phyloP scores from a whole-genome alignment of 1,140 invertebrate genomes.

The Telenomus remus region DNA sequence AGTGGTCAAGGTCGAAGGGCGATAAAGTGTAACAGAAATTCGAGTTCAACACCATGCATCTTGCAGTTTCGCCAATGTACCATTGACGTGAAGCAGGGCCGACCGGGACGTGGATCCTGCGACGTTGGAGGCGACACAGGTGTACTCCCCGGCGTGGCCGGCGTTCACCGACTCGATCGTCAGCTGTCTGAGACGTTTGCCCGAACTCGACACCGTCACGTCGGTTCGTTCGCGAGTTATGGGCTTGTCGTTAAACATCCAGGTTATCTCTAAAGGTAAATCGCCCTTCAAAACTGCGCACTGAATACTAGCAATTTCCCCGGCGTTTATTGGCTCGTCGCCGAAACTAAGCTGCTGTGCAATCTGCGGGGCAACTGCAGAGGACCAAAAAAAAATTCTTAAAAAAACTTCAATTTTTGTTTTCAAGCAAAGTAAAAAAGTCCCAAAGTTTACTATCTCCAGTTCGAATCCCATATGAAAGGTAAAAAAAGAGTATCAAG shows the following conservation, averaged over 20 bases:
- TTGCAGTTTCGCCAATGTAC: conserved; percentile 69
- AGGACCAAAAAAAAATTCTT: conserved; percentile 24
- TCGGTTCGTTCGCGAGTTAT: conserved; percentile 74
- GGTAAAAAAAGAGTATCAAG: not conserved
- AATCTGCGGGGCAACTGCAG: conserved; percentile 82
- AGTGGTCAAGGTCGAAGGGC: too few relatives aligned
- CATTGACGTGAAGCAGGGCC: conserved; percentile 83
- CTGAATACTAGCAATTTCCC: conserved; percentile 79
- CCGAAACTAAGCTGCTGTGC: conserved; percentile 84
- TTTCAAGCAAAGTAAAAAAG: too few relatives aligned
- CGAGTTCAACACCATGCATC: conserved; percentile 1
- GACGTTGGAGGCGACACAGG: conserved; percentile 81
- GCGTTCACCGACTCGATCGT: conserved; percentile 82
- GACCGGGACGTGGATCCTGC: conserved; percentile 80
- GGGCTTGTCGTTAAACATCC: conserved; percentile 78
- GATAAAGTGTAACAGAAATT: too few relatives aligned
- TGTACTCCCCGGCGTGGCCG: conserved; percentile 84
- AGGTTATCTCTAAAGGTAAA: conserved; percentile 79
- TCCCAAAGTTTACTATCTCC: too few relatives aligned
- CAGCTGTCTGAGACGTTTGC: conserved; percentile 83
- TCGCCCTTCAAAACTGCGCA: conserved; percentile 84
- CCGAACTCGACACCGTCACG: conserved; percentile 78
- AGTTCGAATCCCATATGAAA: too few relatives aligned
- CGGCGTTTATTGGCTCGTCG: conserved; percentile 81
- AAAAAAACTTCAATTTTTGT: too few relatives aligned